These are phyloP conservation scores for Ceratosolen fusciceps DNA, from an alignment of 1,140 invertebrate species.

Conservation along the genomic window DNA sequence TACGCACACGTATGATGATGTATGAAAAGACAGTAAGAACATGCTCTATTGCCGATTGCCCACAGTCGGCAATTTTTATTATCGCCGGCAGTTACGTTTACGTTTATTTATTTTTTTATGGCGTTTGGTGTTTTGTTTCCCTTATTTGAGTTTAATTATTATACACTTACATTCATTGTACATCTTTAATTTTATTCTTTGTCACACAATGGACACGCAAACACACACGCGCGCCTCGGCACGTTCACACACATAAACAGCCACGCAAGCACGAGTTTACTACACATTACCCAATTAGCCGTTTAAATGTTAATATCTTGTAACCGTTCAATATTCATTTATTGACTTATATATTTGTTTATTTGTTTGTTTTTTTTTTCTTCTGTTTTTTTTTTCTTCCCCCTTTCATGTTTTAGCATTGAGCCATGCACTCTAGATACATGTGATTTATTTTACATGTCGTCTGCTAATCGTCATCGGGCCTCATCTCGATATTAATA, in stretches of 20 bases:
- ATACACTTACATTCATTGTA: no score
- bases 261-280: not conserved
- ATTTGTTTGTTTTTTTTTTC: slow-evolving; percentile 15
- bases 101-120: slow-evolving; percentile 51
- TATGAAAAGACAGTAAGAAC: no score
- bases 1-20: no score
- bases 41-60: not conserved
- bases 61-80: slow-evolving; percentile 20
- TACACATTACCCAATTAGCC: not conserved
- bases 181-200: no score
- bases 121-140: slow-evolving; percentile 68
- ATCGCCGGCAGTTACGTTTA: slow-evolving; percentile 1
- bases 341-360: not conserved
- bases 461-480: no score
- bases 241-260: not conserved
- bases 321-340: slow-evolving; percentile 46
- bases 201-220: no score
- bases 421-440: no score
- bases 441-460: no score
- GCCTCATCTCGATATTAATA: no score
- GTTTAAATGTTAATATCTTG: slow-evolving; percentile 44
- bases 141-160: slow-evolving; percentile 67
- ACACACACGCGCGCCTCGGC: not conserved
- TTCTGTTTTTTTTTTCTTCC: no score
- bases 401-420: no score